Percentiles rank a stretch among this genome's conserved stretches.
These are phyloP conservation scores for Lomographa bimaculata DNA, from an alignment of 2,888 invertebrate genomes.

Conservation along the genomic window DNA sequence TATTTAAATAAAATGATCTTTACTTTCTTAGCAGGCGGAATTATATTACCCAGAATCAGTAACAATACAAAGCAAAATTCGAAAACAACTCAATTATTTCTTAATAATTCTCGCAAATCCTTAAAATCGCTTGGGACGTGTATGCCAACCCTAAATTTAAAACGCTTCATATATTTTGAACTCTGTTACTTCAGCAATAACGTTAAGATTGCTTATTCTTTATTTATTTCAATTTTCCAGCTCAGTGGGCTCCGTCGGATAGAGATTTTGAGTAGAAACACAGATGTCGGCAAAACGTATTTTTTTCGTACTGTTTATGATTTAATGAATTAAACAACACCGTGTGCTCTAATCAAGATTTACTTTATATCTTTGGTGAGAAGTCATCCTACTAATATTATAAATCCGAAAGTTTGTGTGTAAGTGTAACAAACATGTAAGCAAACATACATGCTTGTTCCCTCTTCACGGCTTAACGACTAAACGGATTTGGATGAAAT, in stretches of 20 bases:
- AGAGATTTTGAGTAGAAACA: constrained; percentile 27
- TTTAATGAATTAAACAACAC: constrained; percentile 23
- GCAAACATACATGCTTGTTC: too few species aligned
- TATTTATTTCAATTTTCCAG: constrained; percentile 79
- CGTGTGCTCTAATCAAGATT: neutral
- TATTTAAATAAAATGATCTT: too few species aligned
- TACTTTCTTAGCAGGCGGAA: too few species aligned
- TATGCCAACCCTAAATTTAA: constrained; percentile 25
- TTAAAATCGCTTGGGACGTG: constrained; percentile 63
- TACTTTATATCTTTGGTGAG: too few species aligned
- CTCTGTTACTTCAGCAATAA: neutral
- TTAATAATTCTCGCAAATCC: constrained; percentile 62
- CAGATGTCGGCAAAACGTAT: constrained; percentile 58
- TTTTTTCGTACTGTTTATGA: constrained; percentile 30
- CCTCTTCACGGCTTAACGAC: too few species aligned
- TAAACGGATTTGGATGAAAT: too few species aligned
- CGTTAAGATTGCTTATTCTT: constrained; percentile 17
- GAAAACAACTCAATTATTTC: constrained; percentile 47
- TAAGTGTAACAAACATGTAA: too few species aligned
- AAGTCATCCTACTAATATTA: too few species aligned
- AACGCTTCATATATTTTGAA: constrained; percentile 2
- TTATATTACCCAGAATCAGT: too few species aligned
- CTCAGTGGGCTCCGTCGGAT: constrained; percentile 61
- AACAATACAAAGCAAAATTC: constrained; percentile 13
- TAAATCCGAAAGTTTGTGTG: too few species aligned